Conservation (phyloP, 2,113 vertebrate species). For the Acrocephalus kingi region DNA sequence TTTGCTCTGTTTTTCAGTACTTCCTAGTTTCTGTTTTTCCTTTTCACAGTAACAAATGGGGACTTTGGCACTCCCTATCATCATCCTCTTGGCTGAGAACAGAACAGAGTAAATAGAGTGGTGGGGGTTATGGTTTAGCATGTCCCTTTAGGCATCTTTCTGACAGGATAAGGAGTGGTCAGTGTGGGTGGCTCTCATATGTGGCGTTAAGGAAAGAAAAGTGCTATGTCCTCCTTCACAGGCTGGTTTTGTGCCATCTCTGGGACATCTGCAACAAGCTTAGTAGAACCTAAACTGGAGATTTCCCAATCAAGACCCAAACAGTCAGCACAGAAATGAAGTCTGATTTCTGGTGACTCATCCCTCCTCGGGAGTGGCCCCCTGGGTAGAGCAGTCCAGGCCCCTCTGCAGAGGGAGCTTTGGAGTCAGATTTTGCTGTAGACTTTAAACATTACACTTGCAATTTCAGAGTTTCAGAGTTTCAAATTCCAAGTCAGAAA, state of each 20-base stretch:
- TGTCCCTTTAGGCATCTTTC: background rate
- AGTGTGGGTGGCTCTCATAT: background rate
- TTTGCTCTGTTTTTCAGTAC: background rate
- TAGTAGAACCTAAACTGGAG: background rate
- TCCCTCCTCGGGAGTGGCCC: fast-evolving
- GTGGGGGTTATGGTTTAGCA: background rate
- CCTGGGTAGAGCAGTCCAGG: background rate
- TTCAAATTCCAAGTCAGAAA: background rate
- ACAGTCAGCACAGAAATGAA: background rate
- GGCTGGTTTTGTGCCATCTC: background rate
- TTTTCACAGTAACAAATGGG: background rate
- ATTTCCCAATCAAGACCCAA: background rate
- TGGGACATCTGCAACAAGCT: background rate
- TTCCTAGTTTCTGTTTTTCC: background rate
- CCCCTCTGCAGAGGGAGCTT: background rate
- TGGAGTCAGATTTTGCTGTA: background rate
- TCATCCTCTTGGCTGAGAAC: background rate
- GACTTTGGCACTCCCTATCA: background rate
- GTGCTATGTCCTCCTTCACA: background rate
- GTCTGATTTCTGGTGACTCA: background rate
- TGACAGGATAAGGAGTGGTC: background rate
- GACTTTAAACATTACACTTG: background rate
- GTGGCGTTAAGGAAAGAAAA: background rate
- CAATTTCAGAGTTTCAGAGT: background rate
- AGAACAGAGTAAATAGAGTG: background rate